Evolutionary conservation across 2,797 vertebrate species (phyloP).

Genomic region (Eulemur albifrons): DNA sequence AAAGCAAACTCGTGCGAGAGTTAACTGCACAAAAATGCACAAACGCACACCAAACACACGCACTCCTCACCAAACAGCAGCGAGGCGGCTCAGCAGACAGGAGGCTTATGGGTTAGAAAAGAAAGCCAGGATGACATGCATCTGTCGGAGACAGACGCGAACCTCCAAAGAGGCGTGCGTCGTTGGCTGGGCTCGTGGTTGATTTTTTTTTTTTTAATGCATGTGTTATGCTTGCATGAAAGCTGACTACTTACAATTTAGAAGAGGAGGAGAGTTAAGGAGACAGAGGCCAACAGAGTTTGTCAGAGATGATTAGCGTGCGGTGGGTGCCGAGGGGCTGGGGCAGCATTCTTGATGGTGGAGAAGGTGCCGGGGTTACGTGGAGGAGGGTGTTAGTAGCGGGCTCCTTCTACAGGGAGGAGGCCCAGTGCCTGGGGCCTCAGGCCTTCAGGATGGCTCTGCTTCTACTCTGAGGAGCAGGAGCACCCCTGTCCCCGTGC

Average conservation of each 20-base stretch:
- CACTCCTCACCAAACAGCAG: constrained; percentile 64
- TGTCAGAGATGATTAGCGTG: constrained; percentile 79
- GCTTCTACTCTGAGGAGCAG: neutral
- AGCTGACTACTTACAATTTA: constrained; percentile 84
- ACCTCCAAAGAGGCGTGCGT: constrained; percentile 1
- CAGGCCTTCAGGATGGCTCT: neutral
- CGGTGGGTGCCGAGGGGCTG: constrained; percentile 71
- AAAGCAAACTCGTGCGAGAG: constrained; percentile 53
- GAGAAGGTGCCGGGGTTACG: constrained; percentile 20
- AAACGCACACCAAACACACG: constrained; percentile 64
- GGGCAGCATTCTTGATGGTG: constrained; percentile 62
- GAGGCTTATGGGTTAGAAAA: constrained; percentile 84
- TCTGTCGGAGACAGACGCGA: constrained; percentile 39
- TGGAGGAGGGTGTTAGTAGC: constrained; percentile 65
- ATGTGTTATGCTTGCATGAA: constrained; percentile 50
- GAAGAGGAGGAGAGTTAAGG: constrained; percentile 82
- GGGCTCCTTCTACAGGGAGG: neutral
- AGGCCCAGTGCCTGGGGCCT: neutral
- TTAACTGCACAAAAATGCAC: constrained; percentile 61
- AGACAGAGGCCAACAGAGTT: constrained; percentile 74
- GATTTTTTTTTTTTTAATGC: constrained; percentile 48
- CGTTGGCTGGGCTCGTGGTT: constrained; percentile 53
- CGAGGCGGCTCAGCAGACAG: constrained; percentile 90
- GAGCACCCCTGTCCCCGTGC: neutral
- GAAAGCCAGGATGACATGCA: constrained; percentile 69